Evolutionary conservation across 2,888 invertebrate genomes (phyloP), one percentile per base, ranked within the genome.

Genomic region (Polydesmus complanatus): DNA sequence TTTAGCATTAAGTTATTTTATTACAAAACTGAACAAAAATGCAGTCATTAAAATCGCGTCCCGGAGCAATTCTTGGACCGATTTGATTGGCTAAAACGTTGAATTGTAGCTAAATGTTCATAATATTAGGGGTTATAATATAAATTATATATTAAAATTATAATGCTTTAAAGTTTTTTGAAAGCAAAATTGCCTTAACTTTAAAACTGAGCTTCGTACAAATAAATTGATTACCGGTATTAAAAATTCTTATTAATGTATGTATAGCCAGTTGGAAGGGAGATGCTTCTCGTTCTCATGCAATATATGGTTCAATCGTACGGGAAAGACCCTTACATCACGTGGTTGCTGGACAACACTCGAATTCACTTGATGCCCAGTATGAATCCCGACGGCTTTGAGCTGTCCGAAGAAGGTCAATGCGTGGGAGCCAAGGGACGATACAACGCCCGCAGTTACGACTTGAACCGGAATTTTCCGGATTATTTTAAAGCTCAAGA

Each of bases 371-470:
- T 98, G 68, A 81, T 98, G 81, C 96, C 97, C 0, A 88, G 93
- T 0, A 94, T 98, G 94, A 98, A 98, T 76, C 97, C 98, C 0
- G 98, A 98, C 74, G 98, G 97, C 23, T 97, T 87, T 77, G 88
- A 94, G 68, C 85, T 86, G 22, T 91, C 97, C 3, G 84, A 85
- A 68, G 91, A 92, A 74, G 91, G 92, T 37, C 81, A 83, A 63
- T 93, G 92, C 70, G 87, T 88, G 69, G 89, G 89, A 25, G 84
- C 86, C 11, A 85, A 86, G 73, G 93, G 93, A 73, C 84, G 92
- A 68, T 87, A 88, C 73, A 93, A 93, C 73, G 85, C 91, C 0
- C 81, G 87, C 49, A 88, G 88, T 3, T 88, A 86, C 71, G 95
- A 96, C 73, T 76, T 96, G 68, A 96, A 96, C 76, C 83, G 96